Conservation (phyloP, 2,888 invertebrate genomes). For the Fragum sueziense region DNA sequence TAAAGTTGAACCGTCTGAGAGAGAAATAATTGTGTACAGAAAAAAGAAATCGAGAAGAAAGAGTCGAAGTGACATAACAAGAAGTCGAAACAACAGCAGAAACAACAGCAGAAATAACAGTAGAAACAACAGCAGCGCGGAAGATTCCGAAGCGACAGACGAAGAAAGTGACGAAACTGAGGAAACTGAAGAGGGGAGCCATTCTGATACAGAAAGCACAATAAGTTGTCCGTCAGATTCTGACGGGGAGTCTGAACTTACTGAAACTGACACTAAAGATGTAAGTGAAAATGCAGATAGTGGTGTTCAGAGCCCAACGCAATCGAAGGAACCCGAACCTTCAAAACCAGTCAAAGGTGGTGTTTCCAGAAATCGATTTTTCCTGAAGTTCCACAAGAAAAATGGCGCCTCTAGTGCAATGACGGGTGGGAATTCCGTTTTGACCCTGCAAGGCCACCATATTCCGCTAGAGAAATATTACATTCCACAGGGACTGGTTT, state of each 20-base stretch:
- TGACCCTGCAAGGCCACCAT: constrained; percentile 51
- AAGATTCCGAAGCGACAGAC: constrained; percentile 27
- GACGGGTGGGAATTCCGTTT: constrained; percentile 25
- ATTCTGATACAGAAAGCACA: constrained; percentile 50
- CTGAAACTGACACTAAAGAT: constrained; percentile 10
- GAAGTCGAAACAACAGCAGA: constrained; percentile 1
- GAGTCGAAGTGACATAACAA: neutral
- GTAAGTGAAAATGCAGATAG: constrained; percentile 22
- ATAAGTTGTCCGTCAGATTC: constrained; percentile 35
- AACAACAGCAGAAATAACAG: too few species aligned
- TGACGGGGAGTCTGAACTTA: constrained; percentile 6
- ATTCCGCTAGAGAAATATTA: constrained; percentile 50
- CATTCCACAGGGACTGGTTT: constrained; percentile 51
- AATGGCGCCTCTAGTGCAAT: constrained; percentile 25
- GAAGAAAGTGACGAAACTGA: constrained; percentile 23
- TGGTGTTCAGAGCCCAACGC: constrained; percentile 29
- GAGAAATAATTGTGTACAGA: constrained; percentile 48
- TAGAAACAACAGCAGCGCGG: constrained; percentile 3
- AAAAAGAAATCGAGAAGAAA: constrained; percentile 30
- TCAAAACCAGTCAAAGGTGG: constrained; percentile 46
- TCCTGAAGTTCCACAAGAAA: constrained; percentile 46
- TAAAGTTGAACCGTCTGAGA: constrained; percentile 32
- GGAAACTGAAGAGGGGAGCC: neutral
- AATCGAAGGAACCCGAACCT: constrained; percentile 17
- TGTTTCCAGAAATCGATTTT: constrained; percentile 41